Percentiles rank a stretch among this genome's conserved stretches.
Evolutionary conservation across 1,140 invertebrate genomes (phyloP).

Genomic region (Drosophila ambigua): DNA sequence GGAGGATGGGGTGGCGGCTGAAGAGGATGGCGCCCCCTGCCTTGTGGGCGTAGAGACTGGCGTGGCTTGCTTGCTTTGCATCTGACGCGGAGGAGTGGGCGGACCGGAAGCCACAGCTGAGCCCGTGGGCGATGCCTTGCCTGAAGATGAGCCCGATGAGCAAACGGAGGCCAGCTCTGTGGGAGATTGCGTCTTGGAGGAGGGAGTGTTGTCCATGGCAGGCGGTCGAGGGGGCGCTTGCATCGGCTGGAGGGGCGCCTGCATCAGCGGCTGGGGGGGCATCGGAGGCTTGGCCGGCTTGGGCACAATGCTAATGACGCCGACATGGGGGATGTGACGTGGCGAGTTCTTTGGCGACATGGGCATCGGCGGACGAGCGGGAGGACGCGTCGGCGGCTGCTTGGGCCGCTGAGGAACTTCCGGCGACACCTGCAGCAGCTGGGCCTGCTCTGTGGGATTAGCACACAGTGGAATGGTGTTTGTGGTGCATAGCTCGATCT

Average conservation of each 20-base stretch:
- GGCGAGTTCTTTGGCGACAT: conserved; percentile 84
- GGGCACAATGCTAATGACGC: conserved; percentile 78
- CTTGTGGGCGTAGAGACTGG: conserved; percentile 70
- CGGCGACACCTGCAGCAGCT: conserved; percentile 83
- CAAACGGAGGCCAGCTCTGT: conserved; percentile 59
- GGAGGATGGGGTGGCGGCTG: conserved; percentile 1
- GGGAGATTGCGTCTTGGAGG: conserved; percentile 77
- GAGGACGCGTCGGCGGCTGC: conserved; percentile 85
- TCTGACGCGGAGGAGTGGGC: conserved; percentile 75
- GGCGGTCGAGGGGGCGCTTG: conserved; percentile 83
- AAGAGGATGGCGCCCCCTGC: conserved; percentile 43
- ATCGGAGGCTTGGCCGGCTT: conserved; percentile 84
- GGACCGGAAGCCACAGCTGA: conserved; percentile 49
- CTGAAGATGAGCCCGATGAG: conserved; percentile 64
- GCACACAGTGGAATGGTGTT: conserved; percentile 91
- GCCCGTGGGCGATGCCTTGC: conserved; percentile 61
- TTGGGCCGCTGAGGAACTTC: conserved; percentile 86
- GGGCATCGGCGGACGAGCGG: conserved; percentile 86
- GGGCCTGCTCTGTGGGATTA: conserved; percentile 74
- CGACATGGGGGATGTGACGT: conserved; percentile 81
- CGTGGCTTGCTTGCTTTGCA: conserved; percentile 68
- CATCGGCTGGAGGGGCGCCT: conserved; percentile 84
- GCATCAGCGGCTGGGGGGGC: conserved; percentile 85
- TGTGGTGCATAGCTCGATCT: conserved; percentile 92
- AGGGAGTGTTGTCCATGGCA: conserved; percentile 77